phyloP scores from a whole-genome alignment of 2,113 vertebrate species.

The Varanus salvator region DNA sequence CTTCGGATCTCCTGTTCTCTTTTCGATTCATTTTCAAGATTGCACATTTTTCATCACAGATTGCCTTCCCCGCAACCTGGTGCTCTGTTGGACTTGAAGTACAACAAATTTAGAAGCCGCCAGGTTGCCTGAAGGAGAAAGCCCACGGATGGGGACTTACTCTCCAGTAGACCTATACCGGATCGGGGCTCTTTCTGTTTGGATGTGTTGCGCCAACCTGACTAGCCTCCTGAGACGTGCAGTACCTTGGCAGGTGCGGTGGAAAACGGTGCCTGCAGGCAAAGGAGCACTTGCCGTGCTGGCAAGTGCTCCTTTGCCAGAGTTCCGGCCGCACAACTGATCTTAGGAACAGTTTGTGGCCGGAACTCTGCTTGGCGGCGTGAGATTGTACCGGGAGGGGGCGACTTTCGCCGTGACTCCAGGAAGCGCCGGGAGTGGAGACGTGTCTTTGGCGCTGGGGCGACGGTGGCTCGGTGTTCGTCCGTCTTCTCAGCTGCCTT shows the following conservation, averaged over 20 bases:
- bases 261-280: too few relatives aligned
- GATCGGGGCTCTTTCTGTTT: neutral
- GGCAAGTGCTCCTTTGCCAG: too few relatives aligned
- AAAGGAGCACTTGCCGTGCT: neutral
- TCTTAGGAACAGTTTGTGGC: neutral
- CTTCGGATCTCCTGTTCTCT: neutral
- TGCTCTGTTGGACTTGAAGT: too few relatives aligned
- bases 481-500: neutral
- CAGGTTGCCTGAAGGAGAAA: too few relatives aligned
- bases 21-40: neutral
- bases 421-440: neutral
- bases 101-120: too few relatives aligned
- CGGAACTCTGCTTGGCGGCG: neutral
- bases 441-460: conserved; percentile 9
- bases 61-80: too few relatives aligned
- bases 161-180: neutral
- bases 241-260: neutral
- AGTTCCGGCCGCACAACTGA: too few relatives aligned
- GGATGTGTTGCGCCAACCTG: neutral
- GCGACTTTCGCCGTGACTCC: neutral
- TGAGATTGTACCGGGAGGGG: neutral
- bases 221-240: neutral
- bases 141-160: neutral
- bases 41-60: neutral
- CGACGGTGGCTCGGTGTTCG: neutral